Evolutionary conservation across 2,888 invertebrate genomes (phyloP).

Genomic region (Aethes cnicana): DNA sequence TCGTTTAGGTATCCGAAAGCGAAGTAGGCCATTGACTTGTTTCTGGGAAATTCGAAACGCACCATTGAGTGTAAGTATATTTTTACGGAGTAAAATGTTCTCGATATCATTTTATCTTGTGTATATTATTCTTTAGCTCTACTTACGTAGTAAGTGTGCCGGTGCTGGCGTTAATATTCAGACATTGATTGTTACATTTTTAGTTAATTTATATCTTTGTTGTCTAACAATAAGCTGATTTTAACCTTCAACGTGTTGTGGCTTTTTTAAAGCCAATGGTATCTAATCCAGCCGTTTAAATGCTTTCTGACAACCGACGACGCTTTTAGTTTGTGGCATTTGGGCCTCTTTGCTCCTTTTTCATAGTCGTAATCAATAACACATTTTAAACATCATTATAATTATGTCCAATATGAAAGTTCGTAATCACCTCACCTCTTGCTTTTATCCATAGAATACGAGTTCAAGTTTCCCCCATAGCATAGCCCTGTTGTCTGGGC

Average conservation of each 20-base stretch:
- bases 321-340: too few species aligned
- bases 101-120: neutral
- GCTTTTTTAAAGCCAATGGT: constrained; percentile 9
- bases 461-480: too few species aligned
- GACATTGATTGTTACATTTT: too few species aligned
- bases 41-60: neutral
- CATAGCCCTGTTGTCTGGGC: too few species aligned
- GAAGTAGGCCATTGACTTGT: neutral
- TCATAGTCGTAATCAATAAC: too few species aligned
- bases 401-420: too few species aligned
- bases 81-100: neutral
- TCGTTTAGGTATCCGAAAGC: neutral
- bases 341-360: too few species aligned
- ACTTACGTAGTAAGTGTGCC: neutral
- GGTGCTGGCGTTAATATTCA: neutral
- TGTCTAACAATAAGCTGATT: constrained; percentile 15
- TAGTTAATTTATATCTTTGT: constrained; percentile 13
- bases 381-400: too few species aligned
- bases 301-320: too few species aligned
- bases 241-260: constrained; percentile 23
- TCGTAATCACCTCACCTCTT: too few species aligned
- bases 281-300: neutral
- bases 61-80: neutral
- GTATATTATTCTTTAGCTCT: neutral
- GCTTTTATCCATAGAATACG: too few species aligned